Conservation (phyloP, 2,113 vertebrate genomes). For the Vicugna pacos region DNA sequence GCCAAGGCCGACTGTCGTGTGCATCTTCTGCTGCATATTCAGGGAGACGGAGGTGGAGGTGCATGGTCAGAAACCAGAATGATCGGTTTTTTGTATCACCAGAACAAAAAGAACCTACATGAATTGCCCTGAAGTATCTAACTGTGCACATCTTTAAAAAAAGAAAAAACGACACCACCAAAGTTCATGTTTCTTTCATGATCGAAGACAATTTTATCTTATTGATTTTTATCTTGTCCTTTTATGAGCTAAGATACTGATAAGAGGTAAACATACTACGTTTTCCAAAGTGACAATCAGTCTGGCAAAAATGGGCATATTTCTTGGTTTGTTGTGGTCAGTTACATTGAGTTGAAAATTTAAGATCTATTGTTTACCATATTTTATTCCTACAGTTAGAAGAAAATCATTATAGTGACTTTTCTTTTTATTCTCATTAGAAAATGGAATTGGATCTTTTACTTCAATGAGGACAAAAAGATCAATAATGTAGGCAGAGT, state of each 20-base stretch:
- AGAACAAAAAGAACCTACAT: constrained; percentile 17
- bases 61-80: neutral
- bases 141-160: neutral
- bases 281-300: constrained; percentile 77
- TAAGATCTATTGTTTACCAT: constrained; percentile 48
- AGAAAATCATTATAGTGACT: constrained; percentile 64
- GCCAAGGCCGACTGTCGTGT: neutral
- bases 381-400: constrained; percentile 60
- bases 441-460: constrained; percentile 23
- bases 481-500: neutral
- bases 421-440: constrained; percentile 37
- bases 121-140: neutral
- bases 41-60: neutral
- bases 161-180: neutral
- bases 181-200: constrained; percentile 26
- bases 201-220: constrained; percentile 44
- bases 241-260: constrained; percentile 60
- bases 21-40: neutral
- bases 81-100: neutral
- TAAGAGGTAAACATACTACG: constrained; percentile 43
- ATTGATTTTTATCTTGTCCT: constrained; percentile 73
- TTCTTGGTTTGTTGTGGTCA: constrained; percentile 62
- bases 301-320: constrained; percentile 59
- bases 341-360: constrained; percentile 54
- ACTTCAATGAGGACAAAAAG: neutral